Evolutionary conservation across 2,797 vertebrate species (phyloP), one percentile per base, ranked within the genome.

Genomic region (Lutra lutra): DNA sequence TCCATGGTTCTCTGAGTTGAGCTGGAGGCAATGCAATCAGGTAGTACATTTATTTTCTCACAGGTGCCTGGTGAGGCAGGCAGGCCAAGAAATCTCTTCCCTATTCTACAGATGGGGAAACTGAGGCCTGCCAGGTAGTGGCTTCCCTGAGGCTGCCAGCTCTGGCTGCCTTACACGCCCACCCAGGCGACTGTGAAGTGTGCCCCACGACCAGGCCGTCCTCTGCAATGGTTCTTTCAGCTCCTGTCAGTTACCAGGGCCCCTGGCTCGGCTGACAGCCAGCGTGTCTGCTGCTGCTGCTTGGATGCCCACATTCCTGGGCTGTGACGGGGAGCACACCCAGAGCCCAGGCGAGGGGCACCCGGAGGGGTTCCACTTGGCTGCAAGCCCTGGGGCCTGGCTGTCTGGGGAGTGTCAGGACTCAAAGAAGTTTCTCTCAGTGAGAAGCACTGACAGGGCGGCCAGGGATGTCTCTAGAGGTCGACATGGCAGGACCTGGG

Each of bases 231-330:
- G 79, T 38, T 91, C 84, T 94, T 78, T 95, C 77, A 85, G 79
- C 95, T 96, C 78, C 70, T 75, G 86, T 88, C 96, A 92, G 93
- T 72, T 77, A 62, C 29, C 87, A 90, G 89, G 72, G 85, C 87
- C 92, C 70, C 64, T 11, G 35, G 70, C 91, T 92, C 35, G 80
- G 96, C 97, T 64, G 89, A 40, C 95, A 95, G 96, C 97, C 95
- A 97, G 92, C 23, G 0, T 75, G 92, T 96, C 97, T 93, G 93
- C 83, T 87, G 79, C 54, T 35, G 80, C 62, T n/a, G 60, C 77
- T 88, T 15, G 18, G 96, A 90, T 94, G 93, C 70, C 91, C 93
- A 73, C 96, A 96, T 97, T 96, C 97, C 95, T 96, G 95, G 91
- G 48, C 85, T 85, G 77, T 96, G 98, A 97, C 60, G 0, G 78